Evolutionary conservation across 2,888 invertebrate genomes (phyloP).

Genomic region (Hirtodrosophila confusa): DNA sequence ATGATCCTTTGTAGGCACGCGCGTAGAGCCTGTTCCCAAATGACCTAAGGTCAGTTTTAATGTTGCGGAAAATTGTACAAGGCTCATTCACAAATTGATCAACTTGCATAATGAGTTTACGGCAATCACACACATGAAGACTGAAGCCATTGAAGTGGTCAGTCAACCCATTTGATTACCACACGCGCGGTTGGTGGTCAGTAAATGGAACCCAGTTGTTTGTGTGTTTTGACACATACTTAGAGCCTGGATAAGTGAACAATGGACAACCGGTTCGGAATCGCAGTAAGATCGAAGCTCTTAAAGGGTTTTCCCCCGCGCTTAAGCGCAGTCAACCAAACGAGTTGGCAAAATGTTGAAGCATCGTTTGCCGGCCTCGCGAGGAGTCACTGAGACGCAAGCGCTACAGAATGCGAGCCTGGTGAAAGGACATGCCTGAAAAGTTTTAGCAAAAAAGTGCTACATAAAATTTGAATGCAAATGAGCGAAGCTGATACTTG

Average conservation of each 20-base stretch:
- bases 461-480: constrained; percentile 14
- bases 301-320: constrained; percentile 1
- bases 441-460: constrained; percentile 12
- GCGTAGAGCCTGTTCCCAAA: constrained; percentile 44
- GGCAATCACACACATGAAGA: constrained; percentile 23
- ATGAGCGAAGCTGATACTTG: constrained; percentile 25
- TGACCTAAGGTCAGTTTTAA: constrained; percentile 74
- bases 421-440: constrained; percentile 4
- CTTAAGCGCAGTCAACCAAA: constrained; percentile 10
- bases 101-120: constrained; percentile 26
- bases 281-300: constrained; percentile 1
- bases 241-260: constrained; percentile 28
- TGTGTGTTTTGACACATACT: constrained; percentile 42
- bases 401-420: constrained; percentile 20
- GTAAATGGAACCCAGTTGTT: constrained; percentile 33
- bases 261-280: constrained; percentile 39
- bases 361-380: constrained; percentile 38
- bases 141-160: constrained; percentile 47
- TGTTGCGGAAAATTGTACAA: constrained; percentile 64
- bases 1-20: constrained; percentile 37
- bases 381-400: constrained; percentile 45
- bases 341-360: constrained; percentile 37
- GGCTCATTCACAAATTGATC: constrained; percentile 61
- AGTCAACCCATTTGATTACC: constrained; percentile 24
- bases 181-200: constrained; percentile 61